Conservation (phyloP, 2,888 invertebrate species). For the Agrochola circellaris region DNA sequence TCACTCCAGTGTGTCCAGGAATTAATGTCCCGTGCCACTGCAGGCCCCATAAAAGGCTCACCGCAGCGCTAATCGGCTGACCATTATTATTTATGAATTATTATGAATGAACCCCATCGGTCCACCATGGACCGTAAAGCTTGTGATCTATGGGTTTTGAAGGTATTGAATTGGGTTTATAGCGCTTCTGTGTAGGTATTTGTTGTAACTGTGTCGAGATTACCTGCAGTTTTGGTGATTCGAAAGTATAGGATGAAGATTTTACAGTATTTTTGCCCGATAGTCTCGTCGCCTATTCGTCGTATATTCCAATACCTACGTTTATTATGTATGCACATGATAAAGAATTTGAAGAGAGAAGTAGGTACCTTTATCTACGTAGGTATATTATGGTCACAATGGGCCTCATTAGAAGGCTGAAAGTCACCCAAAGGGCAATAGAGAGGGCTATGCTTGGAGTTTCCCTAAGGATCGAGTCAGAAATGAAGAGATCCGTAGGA, state of each 20-base stretch:
- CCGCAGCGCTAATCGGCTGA: constrained; percentile 74
- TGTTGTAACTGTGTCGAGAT: neutral
- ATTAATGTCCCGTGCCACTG: constrained; percentile 76
- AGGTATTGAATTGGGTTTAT: constrained; percentile 1
- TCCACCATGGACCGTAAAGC: constrained; percentile 38
- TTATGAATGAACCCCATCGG: constrained; percentile 63
- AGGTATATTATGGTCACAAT: no score
- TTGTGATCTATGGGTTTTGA: constrained; percentile 28
- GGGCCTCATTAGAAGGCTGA: no score
- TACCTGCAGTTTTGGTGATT: neutral
- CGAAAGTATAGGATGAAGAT: neutral
- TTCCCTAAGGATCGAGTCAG: no score
- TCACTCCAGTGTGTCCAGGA: constrained; percentile 77
- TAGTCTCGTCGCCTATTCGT: neutral
- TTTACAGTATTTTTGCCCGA: neutral
- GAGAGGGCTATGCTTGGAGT: no score
- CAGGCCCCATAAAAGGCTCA: constrained; percentile 73
- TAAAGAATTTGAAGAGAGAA: no score
- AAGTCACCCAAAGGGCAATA: no score
- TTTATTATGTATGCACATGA: no score
- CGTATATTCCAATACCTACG: neutral
- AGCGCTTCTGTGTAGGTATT: neutral
- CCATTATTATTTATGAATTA: constrained; percentile 78
- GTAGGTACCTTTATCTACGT: no score
- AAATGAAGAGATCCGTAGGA: no score